These are phyloP conservation scores for Cremastinae sp. DNA, from an alignment of 2,888 invertebrate species.

Conservation along the genomic window DNA sequence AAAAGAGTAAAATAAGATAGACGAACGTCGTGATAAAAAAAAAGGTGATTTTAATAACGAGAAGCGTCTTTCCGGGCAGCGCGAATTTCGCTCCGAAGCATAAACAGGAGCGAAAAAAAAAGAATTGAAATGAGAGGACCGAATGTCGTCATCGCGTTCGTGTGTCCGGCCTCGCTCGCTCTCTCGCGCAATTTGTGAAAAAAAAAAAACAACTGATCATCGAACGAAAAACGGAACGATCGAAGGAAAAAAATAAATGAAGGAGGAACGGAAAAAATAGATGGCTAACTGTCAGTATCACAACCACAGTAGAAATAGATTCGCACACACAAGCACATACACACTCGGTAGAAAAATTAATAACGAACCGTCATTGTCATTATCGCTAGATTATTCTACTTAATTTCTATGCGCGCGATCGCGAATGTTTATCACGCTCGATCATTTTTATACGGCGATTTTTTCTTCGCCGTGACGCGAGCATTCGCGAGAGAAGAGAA, in stretches of 20 bases:
- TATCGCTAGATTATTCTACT: slow-evolving; percentile 39
- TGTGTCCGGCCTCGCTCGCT: slow-evolving; percentile 27
- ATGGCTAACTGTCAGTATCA: slow-evolving; percentile 22
- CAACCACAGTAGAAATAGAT: slow-evolving; percentile 4
- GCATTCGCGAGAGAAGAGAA: slow-evolving; percentile 6
- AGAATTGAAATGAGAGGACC: too few relatives aligned
- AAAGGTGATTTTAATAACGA: slow-evolving; percentile 8
- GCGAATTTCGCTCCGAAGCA: slow-evolving; percentile 10
- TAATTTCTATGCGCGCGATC: slow-evolving; percentile 8
- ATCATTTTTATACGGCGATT: slow-evolving; percentile 23
- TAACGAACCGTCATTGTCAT: slow-evolving; percentile 29
- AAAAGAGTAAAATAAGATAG: not conserved
- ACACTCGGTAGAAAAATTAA: slow-evolving; percentile 39
- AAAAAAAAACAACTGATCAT: too few relatives aligned
- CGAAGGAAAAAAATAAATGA: slow-evolving; percentile 1
- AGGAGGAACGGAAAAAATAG: not conserved
- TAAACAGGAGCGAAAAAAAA: slow-evolving; percentile 31
- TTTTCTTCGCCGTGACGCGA: not conserved
- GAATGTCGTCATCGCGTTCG: slow-evolving; percentile 8
- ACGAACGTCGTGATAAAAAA: slow-evolving; percentile 2
- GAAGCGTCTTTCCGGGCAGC: slow-evolving; percentile 5
- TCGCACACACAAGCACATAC: slow-evolving; percentile 12
- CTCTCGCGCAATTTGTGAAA: not conserved
- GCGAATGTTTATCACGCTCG: slow-evolving; percentile 1
- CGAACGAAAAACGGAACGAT: too few relatives aligned